Percentiles rank a stretch among this genome's conserved stretches.
Conservation (phyloP, 2,113 vertebrate species). For the Ptilorrhoa leucosticta region DNA sequence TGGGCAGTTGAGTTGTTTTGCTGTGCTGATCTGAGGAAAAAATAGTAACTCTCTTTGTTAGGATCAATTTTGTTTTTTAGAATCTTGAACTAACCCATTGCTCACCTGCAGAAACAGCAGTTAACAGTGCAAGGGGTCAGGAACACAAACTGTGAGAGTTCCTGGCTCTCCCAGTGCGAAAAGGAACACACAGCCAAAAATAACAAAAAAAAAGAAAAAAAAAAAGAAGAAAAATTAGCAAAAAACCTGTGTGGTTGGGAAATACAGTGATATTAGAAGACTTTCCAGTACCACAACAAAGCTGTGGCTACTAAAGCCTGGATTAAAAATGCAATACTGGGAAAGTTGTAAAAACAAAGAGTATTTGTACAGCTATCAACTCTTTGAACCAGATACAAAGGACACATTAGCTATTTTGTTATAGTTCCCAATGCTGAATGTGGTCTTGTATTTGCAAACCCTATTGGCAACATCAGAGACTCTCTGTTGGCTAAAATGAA, state of each 20-base stretch:
- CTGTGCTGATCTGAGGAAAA: background rate
- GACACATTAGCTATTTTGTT: background rate
- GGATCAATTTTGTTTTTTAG: background rate
- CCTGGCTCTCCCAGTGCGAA: background rate
- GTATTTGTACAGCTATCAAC: background rate
- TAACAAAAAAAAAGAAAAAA: background rate
- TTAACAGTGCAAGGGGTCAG: background rate
- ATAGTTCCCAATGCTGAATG: background rate
- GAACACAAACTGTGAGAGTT: background rate
- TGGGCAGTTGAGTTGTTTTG: background rate
- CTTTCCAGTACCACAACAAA: background rate
- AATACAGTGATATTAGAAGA: background rate
- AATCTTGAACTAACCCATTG: background rate
- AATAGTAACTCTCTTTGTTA: background rate
- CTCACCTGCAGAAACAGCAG: background rate
- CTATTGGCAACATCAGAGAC: background rate
- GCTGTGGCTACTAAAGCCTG: background rate
- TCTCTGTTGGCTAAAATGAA: background rate
- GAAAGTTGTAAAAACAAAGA: background rate
- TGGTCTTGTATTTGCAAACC: background rate
- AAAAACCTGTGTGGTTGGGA: background rate
- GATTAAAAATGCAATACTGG: background rate
- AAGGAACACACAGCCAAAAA: background rate
- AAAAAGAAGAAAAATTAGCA: background rate
- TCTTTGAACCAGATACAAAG: background rate